These are phyloP conservation scores for Acanthurus lineatus DNA, from an alignment of 2,797 vertebrate species.

Conservation along the genomic window DNA sequence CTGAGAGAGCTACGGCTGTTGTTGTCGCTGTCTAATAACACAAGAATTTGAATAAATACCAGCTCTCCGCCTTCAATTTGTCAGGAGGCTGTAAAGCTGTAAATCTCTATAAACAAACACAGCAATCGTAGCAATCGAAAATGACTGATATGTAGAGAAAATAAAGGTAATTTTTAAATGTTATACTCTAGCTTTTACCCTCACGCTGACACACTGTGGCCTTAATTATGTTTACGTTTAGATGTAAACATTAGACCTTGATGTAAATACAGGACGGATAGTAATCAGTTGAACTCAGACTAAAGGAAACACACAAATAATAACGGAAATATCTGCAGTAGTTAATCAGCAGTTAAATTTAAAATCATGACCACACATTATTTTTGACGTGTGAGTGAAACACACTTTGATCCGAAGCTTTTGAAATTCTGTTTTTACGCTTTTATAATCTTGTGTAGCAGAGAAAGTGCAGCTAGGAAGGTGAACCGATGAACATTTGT, in stretches of 20 bases:
- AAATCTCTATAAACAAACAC: background rate
- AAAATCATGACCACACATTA: too few relatives aligned
- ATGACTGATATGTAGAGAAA: background rate
- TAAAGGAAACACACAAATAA: background rate
- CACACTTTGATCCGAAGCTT: background rate
- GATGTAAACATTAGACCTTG: slow-evolving; percentile 3
- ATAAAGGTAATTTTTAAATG: background rate
- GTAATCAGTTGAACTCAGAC: background rate
- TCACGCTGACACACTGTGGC: background rate
- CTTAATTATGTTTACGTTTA: background rate
- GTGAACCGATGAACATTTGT: background rate
- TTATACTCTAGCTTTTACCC: background rate
- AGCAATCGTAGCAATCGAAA: background rate
- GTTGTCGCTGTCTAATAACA: background rate
- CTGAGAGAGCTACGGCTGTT: background rate
- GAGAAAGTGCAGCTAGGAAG: background rate
- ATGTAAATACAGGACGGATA: slow-evolving; percentile 13
- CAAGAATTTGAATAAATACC: background rate
- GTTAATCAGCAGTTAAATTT: too few relatives aligned
- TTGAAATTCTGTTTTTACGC: background rate
- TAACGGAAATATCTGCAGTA: too few relatives aligned
- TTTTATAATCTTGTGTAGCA: background rate
- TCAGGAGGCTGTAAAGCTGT: background rate
- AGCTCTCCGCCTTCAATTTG: background rate
- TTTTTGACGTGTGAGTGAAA: background rate